These are phyloP conservation scores for Avahi laniger DNA, from an alignment of 2,797 vertebrate genomes.

Conservation along the genomic window DNA sequence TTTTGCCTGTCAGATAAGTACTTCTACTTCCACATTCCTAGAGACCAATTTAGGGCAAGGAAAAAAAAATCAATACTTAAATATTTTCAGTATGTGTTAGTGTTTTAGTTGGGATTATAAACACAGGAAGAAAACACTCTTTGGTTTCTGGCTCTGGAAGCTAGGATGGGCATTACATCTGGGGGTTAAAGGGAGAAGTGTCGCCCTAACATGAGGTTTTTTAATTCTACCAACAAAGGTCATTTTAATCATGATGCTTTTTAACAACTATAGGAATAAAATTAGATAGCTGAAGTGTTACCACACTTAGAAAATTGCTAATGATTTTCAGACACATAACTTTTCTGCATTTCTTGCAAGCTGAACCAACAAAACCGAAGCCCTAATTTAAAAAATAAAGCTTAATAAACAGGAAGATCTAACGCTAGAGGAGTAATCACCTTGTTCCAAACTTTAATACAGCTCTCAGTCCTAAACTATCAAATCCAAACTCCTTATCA, in stretches of 20 bases:
- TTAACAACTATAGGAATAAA: neutral
- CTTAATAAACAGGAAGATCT: neutral
- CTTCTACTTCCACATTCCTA: neutral
- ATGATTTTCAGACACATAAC: neutral
- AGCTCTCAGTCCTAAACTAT: neutral
- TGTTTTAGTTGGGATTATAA: neutral
- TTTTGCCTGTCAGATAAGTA: neutral
- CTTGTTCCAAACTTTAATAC: neutral
- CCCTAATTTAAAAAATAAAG: neutral
- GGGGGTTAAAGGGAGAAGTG: neutral
- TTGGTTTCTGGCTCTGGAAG: neutral
- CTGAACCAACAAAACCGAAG: constrained; percentile 5
- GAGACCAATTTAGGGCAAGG: neutral
- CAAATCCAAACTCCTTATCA: neutral
- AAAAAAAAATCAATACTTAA: neutral
- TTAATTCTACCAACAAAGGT: neutral
- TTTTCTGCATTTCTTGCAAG: neutral
- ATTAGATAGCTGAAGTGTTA: neutral
- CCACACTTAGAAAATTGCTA: neutral
- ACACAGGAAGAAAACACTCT: neutral
- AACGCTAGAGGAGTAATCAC: neutral
- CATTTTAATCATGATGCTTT: neutral
- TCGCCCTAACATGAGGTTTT: neutral
- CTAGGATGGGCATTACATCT: neutral
- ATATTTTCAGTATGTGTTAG: neutral